A percentile compares a stretch with the other conserved stretches of the same genome.
Evolutionary conservation across 2,797 vertebrate genomes (phyloP).

Genomic region (Choloepus didactylus): DNA sequence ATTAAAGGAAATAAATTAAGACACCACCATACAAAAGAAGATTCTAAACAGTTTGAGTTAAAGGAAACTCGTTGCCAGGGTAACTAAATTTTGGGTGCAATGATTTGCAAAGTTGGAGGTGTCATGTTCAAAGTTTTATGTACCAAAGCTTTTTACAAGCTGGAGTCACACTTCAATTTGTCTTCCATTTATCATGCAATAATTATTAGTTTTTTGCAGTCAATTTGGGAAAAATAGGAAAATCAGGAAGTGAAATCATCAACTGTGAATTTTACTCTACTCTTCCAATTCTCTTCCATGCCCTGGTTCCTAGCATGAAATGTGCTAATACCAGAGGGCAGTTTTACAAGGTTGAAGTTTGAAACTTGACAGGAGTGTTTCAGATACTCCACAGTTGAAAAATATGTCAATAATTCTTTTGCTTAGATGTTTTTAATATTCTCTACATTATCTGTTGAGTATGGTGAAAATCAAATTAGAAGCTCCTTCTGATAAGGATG

Average conservation of each 20-base stretch:
- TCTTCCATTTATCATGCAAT: conserved; percentile 27
- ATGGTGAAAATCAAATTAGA: conserved; percentile 59
- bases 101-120: conserved; percentile 34
- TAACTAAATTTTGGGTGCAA: conserved; percentile 51
- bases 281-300: neutral
- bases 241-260: conserved; percentile 46
- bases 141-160: conserved; percentile 65
- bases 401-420: conserved; percentile 60
- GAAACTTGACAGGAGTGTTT: neutral
- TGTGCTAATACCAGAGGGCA: neutral
- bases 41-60: conserved; percentile 1
- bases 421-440: conserved; percentile 16
- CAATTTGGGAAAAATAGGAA: neutral
- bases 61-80: conserved; percentile 8
- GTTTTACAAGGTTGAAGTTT: neutral
- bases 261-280: neutral
- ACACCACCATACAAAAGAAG: neutral
- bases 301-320: neutral
- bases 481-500: neutral
- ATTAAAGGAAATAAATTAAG: neutral
- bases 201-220: conserved; percentile 68
- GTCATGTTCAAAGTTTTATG: conserved; percentile 55
- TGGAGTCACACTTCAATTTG: conserved; percentile 71
- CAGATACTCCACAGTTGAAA: conserved; percentile 33
- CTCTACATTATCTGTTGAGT: conserved; percentile 9